Evolutionary conservation across 2,113 vertebrate genomes (phyloP).

Genomic region (Scortum barcoo): DNA sequence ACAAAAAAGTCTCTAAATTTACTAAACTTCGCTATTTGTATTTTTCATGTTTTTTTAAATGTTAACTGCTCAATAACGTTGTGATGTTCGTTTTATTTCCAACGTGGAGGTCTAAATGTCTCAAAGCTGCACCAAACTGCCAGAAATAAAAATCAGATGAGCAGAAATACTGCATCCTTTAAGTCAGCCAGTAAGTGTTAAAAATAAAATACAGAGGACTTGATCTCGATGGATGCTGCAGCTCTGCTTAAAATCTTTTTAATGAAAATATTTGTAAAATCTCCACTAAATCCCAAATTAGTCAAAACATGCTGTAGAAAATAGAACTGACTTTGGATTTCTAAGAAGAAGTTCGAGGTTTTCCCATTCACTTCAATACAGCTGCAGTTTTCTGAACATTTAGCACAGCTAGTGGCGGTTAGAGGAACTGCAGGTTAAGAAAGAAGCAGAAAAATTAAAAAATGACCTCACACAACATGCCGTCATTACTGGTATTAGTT

Average conservation of each 20-base stretch:
- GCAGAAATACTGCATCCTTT: background rate
- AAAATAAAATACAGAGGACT: background rate
- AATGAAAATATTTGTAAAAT: background rate
- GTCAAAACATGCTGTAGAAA: background rate
- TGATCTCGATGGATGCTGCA: background rate
- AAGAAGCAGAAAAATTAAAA: background rate
- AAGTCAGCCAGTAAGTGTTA: too few relatives aligned
- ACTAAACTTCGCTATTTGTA: background rate
- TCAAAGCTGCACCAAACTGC: background rate
- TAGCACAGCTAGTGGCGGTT: background rate
- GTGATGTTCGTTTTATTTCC: background rate
- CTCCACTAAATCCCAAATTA: background rate
- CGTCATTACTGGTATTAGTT: background rate
- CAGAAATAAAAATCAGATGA: background rate
- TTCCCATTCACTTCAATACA: constrained; percentile 54
- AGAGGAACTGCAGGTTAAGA: background rate
- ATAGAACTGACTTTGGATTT: constrained; percentile 41
- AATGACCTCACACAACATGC: background rate
- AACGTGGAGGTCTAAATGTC: background rate
- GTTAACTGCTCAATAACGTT: background rate
- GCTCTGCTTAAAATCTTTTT: background rate
- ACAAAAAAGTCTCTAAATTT: background rate
- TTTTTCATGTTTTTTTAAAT: background rate
- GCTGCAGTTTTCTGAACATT: background rate
- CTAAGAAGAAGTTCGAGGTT: constrained; percentile 39